A percentile compares a stretch with the other conserved stretches of the same genome.
phyloP scores from a whole-genome alignment of 1,140 invertebrate genomes.

The Hestina assimilis region DNA sequence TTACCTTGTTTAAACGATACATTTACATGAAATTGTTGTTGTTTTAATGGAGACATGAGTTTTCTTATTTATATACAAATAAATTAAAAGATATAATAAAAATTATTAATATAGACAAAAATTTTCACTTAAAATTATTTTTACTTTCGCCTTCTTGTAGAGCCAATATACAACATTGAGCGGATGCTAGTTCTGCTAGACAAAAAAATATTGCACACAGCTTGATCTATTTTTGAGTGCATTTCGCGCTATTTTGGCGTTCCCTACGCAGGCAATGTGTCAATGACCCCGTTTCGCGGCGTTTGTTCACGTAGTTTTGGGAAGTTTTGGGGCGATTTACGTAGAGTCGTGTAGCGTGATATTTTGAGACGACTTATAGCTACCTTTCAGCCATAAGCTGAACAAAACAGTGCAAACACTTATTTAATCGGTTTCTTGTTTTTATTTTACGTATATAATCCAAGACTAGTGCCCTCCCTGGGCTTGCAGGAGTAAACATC shows the following conservation, averaged over 20 bases:
- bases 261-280: slow-evolving; percentile 70
- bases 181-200: slow-evolving; percentile 40
- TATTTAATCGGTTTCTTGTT: not conserved
- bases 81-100: not conserved
- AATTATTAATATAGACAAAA: not conserved
- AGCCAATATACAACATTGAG: slow-evolving; percentile 3
- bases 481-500: too few relatives aligned
- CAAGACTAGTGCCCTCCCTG: too few relatives aligned
- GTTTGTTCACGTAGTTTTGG: slow-evolving; percentile 73
- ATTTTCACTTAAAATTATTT: not conserved
- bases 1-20: too few relatives aligned
- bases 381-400: too few relatives aligned
- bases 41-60: too few relatives aligned
- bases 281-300: slow-evolving; percentile 72
- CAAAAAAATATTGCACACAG: slow-evolving; percentile 77
- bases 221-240: slow-evolving; percentile 75
- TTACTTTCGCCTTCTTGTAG: not conserved
- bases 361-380: not conserved
- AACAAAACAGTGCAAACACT: too few relatives aligned
- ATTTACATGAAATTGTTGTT: too few relatives aligned
- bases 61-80: too few relatives aligned
- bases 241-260: slow-evolving; percentile 78
- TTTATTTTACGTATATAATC: too few relatives aligned
- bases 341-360: slow-evolving; percentile 5
- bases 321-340: slow-evolving; percentile 65